Evolutionary conservation across 1,140 invertebrate genomes (phyloP).

Genomic region (Hestina assimilis): DNA sequence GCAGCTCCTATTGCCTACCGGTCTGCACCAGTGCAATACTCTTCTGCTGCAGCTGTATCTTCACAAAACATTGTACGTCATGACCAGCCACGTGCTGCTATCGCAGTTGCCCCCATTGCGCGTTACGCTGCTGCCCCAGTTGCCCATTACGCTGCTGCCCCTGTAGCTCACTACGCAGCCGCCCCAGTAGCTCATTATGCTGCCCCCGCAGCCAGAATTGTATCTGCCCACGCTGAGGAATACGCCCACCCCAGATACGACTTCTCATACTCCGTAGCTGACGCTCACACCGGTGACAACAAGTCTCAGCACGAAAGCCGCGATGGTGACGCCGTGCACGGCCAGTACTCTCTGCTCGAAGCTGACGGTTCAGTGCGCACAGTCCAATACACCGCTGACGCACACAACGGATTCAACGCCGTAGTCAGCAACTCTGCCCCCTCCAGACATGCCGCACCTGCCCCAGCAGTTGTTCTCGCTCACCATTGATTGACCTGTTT

Average conservation of each 20-base stretch:
- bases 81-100: slow-evolving; percentile 31
- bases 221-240: no score
- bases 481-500: no score
- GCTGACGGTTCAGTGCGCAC: slow-evolving; percentile 37
- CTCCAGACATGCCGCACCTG: no score
- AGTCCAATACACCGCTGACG: slow-evolving; percentile 36
- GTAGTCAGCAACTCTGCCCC: no score
- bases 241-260: no score
- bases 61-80: slow-evolving; percentile 42
- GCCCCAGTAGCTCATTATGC: slow-evolving; percentile 28
- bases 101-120: slow-evolving; percentile 1
- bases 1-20: slow-evolving; percentile 28
- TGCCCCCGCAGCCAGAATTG: no score
- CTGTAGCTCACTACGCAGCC: slow-evolving; percentile 24
- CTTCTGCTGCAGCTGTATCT: slow-evolving; percentile 33
- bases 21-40: slow-evolving; percentile 37
- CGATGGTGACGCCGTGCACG: slow-evolving; percentile 34
- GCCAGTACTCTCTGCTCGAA: slow-evolving; percentile 35
- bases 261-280: no score
- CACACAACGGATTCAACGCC: slow-evolving; percentile 34
- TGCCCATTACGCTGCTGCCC: slow-evolving; percentile 21
- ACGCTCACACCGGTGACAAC: slow-evolving; percentile 37
- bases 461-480: no score
- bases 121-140: slow-evolving; percentile 4
- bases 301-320: slow-evolving; percentile 41